phyloP scores from a whole-genome alignment of 2,113 vertebrate species.

The Kryptolebias marmoratus region DNA sequence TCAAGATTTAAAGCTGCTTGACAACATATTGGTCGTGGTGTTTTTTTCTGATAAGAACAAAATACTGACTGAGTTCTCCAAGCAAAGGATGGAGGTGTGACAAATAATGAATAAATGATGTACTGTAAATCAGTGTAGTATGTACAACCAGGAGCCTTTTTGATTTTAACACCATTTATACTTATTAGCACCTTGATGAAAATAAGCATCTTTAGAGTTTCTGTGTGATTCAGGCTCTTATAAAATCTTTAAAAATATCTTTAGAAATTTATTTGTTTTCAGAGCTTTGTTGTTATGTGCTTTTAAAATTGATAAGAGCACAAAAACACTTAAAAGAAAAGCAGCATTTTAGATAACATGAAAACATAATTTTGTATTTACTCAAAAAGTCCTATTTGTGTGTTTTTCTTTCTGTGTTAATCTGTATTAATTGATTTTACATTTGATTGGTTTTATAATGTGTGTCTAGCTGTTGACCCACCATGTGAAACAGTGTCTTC shows the following conservation, averaged over 20 bases:
- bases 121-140: background rate
- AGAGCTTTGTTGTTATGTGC: background rate
- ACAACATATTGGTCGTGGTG: background rate
- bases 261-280: background rate
- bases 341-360: background rate
- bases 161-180: background rate
- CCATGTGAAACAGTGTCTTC: slow-evolving; percentile 10
- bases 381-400: background rate
- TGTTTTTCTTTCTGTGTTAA: background rate
- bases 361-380: background rate
- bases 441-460: background rate
- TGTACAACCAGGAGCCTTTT: background rate
- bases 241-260: slow-evolving; percentile 3
- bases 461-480: slow-evolving; percentile 18
- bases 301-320: background rate
- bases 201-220: background rate
- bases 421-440: background rate
- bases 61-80: slow-evolving; percentile 4
- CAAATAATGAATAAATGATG: slow-evolving; percentile 15
- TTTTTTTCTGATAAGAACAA: slow-evolving; percentile 23
- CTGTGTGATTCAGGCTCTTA: background rate
- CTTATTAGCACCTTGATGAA: background rate
- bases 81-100: slow-evolving; percentile 28
- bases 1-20: background rate
- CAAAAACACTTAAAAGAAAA: background rate